These are phyloP conservation scores for Baronia brevicornis DNA, from an alignment of 2,888 invertebrate genomes.

Conservation along the genomic window DNA sequence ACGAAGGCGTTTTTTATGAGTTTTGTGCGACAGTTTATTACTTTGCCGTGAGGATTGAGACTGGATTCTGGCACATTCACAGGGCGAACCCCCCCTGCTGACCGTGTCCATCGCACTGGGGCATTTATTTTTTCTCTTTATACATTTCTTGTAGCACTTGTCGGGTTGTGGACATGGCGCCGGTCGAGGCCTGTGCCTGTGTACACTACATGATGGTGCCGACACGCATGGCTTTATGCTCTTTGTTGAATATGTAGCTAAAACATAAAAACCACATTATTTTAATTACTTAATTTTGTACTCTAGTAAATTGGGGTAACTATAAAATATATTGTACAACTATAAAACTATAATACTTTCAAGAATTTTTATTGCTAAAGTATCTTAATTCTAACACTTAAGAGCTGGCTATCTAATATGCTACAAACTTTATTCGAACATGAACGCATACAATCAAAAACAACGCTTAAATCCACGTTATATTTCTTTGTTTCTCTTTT, in stretches of 20 bases:
- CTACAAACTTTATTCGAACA: too few species aligned
- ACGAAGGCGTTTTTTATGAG: slow-evolving; percentile 38
- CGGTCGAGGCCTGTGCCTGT: slow-evolving; percentile 51
- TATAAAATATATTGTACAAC: too few species aligned
- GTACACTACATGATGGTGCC: slow-evolving; percentile 50
- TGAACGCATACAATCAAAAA: too few species aligned
- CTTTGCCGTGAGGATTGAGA: slow-evolving; percentile 35
- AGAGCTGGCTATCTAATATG: too few species aligned
- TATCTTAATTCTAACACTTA: too few species aligned
- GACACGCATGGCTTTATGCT: slow-evolving; percentile 54
- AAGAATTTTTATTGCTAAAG: too few species aligned
- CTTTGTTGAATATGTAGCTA: slow-evolving; percentile 42
- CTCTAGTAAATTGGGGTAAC: too few species aligned
- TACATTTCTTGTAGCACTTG: slow-evolving; percentile 49
- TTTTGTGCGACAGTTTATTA: slow-evolving; percentile 28
- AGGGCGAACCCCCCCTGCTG: slow-evolving; percentile 36
- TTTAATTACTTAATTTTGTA: too few species aligned
- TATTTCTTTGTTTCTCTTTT: too few species aligned
- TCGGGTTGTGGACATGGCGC: slow-evolving; percentile 55
- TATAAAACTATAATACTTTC: too few species aligned
- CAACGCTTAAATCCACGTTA: too few species aligned
- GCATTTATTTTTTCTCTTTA: slow-evolving; percentile 42
- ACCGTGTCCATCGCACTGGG: slow-evolving; percentile 50
- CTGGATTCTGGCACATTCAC: slow-evolving; percentile 43
- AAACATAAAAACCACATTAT: slow-evolving; percentile 20